Conservation (phyloP, 2,797 vertebrate genomes). For the Falco novaeseelandiae region DNA sequence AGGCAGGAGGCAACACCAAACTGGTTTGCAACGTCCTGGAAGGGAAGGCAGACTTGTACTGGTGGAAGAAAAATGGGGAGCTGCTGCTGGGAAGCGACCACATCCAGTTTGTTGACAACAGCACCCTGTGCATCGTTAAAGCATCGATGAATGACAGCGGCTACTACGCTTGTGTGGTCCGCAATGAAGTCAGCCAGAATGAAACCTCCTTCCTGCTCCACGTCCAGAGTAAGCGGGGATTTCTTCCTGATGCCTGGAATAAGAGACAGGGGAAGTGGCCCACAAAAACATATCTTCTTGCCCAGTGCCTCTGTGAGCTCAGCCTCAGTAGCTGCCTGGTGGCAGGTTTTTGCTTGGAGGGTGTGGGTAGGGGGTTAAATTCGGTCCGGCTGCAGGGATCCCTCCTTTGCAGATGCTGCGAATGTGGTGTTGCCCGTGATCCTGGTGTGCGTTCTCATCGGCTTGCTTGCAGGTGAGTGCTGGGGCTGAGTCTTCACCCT, state of each 20-base stretch:
- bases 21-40: not conserved
- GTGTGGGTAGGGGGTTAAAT: not conserved
- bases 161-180: not conserved
- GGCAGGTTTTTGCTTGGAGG: not conserved
- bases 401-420: not conserved
- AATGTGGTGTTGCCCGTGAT: not conserved
- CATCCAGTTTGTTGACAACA: not conserved
- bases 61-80: not conserved
- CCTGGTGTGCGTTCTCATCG: not conserved
- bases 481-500: not conserved
- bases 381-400: not conserved
- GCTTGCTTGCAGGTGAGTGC: not conserved
- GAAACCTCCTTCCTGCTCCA: conserved; percentile 44
- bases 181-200: not conserved
- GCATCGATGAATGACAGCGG: not conserved
- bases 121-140: not conserved
- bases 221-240: not conserved
- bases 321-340: not conserved
- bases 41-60: not conserved
- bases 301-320: accelerated
- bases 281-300: accelerated
- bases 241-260: accelerated
- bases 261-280: accelerated
- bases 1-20: not conserved
- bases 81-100: not conserved